Percentiles rank a stretch among this genome's conserved stretches.
These are phyloP conservation scores for Stichodactyla mertensii DNA, from an alignment of 64 coral and sea anemone species.

Conservation along the genomic window DNA sequence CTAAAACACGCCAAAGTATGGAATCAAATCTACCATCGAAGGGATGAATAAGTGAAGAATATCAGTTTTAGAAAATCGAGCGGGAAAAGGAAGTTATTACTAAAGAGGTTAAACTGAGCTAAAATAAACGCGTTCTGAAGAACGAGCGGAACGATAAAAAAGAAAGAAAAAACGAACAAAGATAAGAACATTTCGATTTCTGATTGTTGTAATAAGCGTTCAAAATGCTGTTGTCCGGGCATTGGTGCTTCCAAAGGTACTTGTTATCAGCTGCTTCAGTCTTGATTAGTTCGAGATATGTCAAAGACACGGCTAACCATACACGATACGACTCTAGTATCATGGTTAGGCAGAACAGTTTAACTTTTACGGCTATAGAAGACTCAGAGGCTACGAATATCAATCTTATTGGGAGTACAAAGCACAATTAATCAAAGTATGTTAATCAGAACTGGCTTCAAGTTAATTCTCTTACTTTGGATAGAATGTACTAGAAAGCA, in stretches of 20 bases:
- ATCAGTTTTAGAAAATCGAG: neutral
- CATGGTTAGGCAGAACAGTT: no score
- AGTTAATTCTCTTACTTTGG: neutral
- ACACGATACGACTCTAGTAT: neutral
- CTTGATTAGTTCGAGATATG: neutral
- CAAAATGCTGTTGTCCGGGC: neutral
- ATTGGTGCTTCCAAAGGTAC: neutral
- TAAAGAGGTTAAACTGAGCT: neutral
- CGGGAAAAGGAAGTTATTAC: neutral
- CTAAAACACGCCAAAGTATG: no score
- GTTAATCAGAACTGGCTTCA: neutral
- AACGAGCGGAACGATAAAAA: neutral
- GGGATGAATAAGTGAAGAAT: neutral
- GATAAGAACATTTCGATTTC: neutral
- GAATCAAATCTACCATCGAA: neutral
- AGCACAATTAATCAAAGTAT: neutral
- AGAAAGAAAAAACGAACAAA: neutral
- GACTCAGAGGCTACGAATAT: neutral
- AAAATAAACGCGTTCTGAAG: neutral
- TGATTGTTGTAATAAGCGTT: constrained; percentile 2
- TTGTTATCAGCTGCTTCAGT: neutral
- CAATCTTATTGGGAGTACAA: neutral
- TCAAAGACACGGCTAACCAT: neutral
- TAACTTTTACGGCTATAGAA: no score
- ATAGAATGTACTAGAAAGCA: neutral